These are phyloP conservation scores for Mesoligia furuncula DNA, from an alignment of 2,888 invertebrate genomes.

Conservation along the genomic window DNA sequence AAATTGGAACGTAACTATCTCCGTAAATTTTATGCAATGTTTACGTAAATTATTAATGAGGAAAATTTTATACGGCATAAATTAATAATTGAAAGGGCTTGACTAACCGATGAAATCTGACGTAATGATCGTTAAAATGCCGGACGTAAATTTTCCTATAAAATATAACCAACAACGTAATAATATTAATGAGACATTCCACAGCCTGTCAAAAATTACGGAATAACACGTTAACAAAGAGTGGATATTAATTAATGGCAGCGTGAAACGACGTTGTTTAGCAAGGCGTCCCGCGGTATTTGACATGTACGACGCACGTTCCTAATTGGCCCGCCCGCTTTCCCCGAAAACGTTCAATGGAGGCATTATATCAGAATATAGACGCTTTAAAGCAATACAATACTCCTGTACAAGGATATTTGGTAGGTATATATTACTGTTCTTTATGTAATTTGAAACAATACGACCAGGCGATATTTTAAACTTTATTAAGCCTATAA, in stretches of 20 bases:
- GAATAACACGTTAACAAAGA: conserved; percentile 41
- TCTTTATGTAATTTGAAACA: conserved; percentile 23
- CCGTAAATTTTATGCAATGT: background rate
- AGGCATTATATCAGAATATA: conserved; percentile 22
- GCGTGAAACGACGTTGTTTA: conserved; percentile 51
- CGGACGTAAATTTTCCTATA: background rate
- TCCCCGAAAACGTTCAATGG: conserved; percentile 31
- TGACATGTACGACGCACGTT: conserved; percentile 53
- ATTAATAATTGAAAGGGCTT: conserved; percentile 21
- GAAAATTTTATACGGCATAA: background rate
- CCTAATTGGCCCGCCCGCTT: conserved; percentile 55
- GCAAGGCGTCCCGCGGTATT: conserved; percentile 54
- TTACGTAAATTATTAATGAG: conserved; percentile 15
- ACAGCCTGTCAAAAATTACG: conserved; percentile 36
- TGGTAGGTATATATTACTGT: conserved; percentile 23
- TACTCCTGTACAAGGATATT: conserved; percentile 14
- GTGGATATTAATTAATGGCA: conserved; percentile 59
- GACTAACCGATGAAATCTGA: conserved; percentile 16
- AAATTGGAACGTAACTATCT: conserved; percentile 6
- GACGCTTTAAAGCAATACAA: conserved; percentile 39
- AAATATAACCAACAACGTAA: conserved; percentile 27
- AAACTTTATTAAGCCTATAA: conserved; percentile 19
- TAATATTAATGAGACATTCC: conserved; percentile 37
- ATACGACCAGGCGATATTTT: conserved; percentile 21
- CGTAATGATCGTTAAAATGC: conserved; percentile 2